Evolutionary conservation across 2,113 vertebrate species (phyloP).

Genomic region (Craseonycteris thonglongyai): DNA sequence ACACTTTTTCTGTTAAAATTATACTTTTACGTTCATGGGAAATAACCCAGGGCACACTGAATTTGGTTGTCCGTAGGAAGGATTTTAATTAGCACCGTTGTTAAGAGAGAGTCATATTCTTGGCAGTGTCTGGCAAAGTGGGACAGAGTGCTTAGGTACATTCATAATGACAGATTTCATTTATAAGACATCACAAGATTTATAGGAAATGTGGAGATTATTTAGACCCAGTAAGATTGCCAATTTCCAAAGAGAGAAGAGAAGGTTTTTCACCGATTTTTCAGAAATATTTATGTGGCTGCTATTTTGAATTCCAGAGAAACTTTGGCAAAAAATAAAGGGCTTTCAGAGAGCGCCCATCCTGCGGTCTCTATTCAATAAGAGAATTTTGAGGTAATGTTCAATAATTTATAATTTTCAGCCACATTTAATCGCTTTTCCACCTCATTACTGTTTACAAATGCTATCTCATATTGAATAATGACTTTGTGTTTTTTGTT

Average conservation of each 20-base stretch:
- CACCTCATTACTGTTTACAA: constrained; percentile 46
- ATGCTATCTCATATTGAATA: constrained; percentile 42
- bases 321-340: not conserved
- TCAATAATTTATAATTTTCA: constrained; percentile 61
- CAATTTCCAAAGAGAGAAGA: not conserved
- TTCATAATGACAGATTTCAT: not conserved
- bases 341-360: not conserved
- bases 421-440: constrained; percentile 66
- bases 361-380: not conserved
- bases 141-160: not conserved
- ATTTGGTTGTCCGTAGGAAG: not conserved
- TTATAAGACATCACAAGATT: not conserved
- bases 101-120: not conserved
- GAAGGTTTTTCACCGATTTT: not conserved
- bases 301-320: not conserved
- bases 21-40: not conserved
- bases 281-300: not conserved
- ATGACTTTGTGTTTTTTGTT: constrained; percentile 17
- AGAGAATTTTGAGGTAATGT: constrained; percentile 4
- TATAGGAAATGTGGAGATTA: not conserved
- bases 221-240: not conserved
- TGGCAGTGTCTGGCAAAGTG: not conserved
- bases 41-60: not conserved
- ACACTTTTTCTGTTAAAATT: not conserved
- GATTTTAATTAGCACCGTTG: not conserved